Percentiles rank a stretch among this genome's conserved stretches.
Conservation (phyloP, 1,140 invertebrate genomes). For the Drosophila yakuba region DNA sequence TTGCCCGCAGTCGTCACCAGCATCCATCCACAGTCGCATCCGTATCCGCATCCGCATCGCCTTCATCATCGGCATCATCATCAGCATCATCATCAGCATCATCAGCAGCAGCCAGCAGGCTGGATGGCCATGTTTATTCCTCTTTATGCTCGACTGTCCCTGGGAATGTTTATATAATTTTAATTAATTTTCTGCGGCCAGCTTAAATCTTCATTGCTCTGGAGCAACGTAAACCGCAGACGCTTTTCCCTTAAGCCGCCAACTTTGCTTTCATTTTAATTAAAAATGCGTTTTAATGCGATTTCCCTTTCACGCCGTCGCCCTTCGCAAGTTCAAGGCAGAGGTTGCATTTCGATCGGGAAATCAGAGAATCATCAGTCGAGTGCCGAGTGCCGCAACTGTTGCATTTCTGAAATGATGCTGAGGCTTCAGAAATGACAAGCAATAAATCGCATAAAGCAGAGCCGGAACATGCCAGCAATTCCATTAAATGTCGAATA, state of each 20-base stretch:
- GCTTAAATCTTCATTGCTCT: conserved; percentile 51
- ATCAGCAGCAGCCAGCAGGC: neutral
- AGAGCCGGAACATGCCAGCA: conserved; percentile 65
- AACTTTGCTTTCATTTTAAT: conserved; percentile 80
- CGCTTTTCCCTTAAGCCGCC: conserved; percentile 44
- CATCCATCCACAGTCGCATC: neutral
- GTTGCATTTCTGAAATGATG: conserved; percentile 17
- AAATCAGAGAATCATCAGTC: conserved; percentile 1
- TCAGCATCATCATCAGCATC: conserved; percentile 25
- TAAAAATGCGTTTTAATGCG: conserved; percentile 80
- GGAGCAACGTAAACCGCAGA: conserved; percentile 24
- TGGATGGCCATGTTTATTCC: conserved; percentile 6
- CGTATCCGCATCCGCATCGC: conserved; percentile 13
- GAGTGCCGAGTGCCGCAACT: conserved; percentile 7
- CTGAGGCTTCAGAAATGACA: conserved; percentile 20
- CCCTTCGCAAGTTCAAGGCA: conserved; percentile 29
- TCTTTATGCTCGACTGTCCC: conserved; percentile 7
- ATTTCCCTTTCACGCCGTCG: conserved; percentile 22
- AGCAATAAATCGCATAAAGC: conserved; percentile 67
- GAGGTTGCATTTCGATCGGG: conserved; percentile 14
- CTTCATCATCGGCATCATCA: conserved; percentile 21
- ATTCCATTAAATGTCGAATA: conserved; percentile 80
- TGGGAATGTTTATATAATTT: conserved; percentile 65
- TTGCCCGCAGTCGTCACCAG: conserved; percentile 42
- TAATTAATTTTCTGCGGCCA: conserved; percentile 76